Evolutionary conservation across 2,888 invertebrate genomes (phyloP).

Genomic region (Zele albiditarsus): DNA sequence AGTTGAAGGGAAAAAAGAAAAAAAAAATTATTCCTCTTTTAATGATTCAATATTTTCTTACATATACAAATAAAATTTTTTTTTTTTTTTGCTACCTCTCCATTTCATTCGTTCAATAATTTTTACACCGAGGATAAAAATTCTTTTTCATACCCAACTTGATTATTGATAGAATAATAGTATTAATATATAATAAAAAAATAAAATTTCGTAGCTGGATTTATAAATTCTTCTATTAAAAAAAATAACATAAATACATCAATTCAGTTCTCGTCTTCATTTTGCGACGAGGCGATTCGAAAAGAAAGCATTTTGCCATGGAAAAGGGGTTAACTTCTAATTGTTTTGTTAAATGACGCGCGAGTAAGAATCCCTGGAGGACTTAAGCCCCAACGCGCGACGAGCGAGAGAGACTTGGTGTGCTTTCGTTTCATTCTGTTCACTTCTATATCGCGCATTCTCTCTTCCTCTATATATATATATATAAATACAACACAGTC

Average conservation of each 20-base stretch:
- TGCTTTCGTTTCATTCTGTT: slow-evolving; percentile 41
- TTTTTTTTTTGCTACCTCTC: no score
- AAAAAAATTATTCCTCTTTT: background rate
- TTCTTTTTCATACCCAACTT: background rate
- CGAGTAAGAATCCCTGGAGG: slow-evolving; percentile 72
- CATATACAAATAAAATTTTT: no score
- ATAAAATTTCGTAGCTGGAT: background rate
- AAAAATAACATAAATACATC: slow-evolving; percentile 22
- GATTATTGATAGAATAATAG: background rate
- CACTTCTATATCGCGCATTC: slow-evolving; percentile 37
- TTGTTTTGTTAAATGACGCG: slow-evolving; percentile 74
- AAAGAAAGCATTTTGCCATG: slow-evolving; percentile 61
- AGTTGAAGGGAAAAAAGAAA: no score
- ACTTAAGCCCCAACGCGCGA: slow-evolving; percentile 69
- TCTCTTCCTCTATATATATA: background rate
- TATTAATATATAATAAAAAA: background rate
- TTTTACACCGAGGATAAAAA: background rate
- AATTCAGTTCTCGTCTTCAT: slow-evolving; percentile 35
- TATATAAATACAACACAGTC: slow-evolving; percentile 1
- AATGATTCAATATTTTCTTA: slow-evolving; percentile 19
- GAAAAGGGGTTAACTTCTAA: slow-evolving; percentile 73
- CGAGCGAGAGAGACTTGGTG: slow-evolving; percentile 46
- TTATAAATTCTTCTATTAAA: no score
- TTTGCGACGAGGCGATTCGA: slow-evolving; percentile 58
- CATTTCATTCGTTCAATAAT: no score